Conservation (phyloP, 2,888 invertebrate genomes). For the Tanypteryx hageni region DNA sequence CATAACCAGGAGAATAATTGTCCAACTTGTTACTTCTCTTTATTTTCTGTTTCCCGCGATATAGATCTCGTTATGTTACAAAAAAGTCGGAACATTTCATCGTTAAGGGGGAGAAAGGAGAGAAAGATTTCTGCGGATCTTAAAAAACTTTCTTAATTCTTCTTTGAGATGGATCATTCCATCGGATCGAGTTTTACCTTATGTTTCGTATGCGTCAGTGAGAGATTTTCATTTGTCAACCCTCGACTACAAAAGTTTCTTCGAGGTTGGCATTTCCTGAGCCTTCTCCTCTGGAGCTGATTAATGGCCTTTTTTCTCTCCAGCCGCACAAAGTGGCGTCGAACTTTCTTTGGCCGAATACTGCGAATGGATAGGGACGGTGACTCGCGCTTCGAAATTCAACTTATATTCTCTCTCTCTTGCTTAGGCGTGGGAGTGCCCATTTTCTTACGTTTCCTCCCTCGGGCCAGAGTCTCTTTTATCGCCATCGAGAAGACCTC, state of each 20-base stretch:
- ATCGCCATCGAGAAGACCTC: neutral
- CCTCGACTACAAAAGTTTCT: neutral
- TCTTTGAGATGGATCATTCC: neutral
- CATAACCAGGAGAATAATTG: neutral
- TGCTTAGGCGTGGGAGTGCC: neutral
- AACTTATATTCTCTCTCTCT: neutral
- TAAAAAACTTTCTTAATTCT: neutral
- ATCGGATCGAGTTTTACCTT: neutral
- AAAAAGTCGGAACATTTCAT: neutral
- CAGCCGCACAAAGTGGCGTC: constrained; percentile 13
- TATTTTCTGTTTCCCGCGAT: neutral
- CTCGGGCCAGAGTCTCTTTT: constrained; percentile 10
- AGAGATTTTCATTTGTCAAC: constrained; percentile 50
- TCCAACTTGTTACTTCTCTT: neutral
- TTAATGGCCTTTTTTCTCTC: neutral
- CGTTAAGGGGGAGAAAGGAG: neutral
- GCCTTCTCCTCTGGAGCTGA: neutral
- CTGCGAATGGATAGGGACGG: neutral
- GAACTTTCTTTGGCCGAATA: constrained; percentile 23
- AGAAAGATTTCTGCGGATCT: neutral
- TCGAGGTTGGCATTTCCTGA: constrained; percentile 44
- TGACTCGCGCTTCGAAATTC: constrained; percentile 28
- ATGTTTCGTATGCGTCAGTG: neutral
- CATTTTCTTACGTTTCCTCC: neutral
- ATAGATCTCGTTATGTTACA: neutral